Percentiles rank a stretch among this genome's conserved stretches.
phyloP scores from a whole-genome alignment of 2,888 invertebrate species.

The Epistrophe grossulariae region DNA sequence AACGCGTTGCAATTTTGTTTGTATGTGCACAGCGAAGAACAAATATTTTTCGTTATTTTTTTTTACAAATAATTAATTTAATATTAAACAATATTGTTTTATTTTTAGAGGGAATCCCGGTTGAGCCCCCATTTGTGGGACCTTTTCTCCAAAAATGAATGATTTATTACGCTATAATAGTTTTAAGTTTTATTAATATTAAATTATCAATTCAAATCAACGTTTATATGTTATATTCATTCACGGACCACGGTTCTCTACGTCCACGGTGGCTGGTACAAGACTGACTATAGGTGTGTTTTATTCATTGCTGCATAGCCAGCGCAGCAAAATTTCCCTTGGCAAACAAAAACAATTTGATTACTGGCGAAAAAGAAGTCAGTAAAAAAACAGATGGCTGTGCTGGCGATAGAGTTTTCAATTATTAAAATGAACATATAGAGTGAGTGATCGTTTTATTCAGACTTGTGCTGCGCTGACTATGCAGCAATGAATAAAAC shows the following conservation, averaged over 20 bases:
- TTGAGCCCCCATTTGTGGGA: background rate
- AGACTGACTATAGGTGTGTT: too few species aligned
- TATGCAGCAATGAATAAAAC: too few species aligned
- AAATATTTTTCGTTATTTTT: background rate
- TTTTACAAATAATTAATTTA: background rate
- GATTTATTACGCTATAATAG: background rate
- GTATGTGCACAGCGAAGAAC: background rate
- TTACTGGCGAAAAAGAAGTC: too few species aligned
- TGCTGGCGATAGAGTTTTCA: too few species aligned
- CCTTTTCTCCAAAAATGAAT: background rate
- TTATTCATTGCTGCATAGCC: too few species aligned
- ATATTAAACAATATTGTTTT: background rate
- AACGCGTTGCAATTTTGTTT: background rate
- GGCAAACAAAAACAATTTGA: too few species aligned
- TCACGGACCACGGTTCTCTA: background rate
- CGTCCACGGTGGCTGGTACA: too few species aligned
- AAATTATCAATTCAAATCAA: background rate
- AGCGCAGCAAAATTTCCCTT: too few species aligned
- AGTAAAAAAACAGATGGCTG: too few species aligned
- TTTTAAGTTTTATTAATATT: background rate
- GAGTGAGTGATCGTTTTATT: too few species aligned
- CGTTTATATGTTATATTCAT: background rate
- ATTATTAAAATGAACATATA: too few species aligned
- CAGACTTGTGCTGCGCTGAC: too few species aligned
- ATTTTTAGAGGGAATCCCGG: slow-evolving; percentile 5